Conservation (phyloP, 2,113 vertebrate genomes). For the Corythaeola cristata region DNA sequence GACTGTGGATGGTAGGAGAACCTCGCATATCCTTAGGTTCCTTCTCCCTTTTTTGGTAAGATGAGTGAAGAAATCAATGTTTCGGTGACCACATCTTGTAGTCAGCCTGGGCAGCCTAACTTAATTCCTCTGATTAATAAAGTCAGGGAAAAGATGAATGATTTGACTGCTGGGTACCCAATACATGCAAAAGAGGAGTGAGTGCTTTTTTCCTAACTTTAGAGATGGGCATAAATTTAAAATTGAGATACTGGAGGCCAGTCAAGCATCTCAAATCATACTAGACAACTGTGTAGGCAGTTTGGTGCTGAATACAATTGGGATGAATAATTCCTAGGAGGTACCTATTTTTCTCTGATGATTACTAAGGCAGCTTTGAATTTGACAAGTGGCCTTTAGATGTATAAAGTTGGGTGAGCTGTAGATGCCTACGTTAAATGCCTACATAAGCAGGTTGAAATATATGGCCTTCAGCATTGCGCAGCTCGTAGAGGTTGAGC, state of each 20-base stretch:
- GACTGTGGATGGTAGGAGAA: background rate
- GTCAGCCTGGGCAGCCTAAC: background rate
- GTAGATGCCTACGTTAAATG: background rate
- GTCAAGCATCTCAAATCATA: conserved; percentile 43
- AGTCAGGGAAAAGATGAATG: background rate
- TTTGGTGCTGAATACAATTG: conserved; percentile 28
- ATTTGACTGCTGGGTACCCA: background rate
- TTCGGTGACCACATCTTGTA: background rate
- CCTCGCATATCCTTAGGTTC: background rate
- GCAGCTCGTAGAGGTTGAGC: background rate
- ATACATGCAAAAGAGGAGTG: background rate
- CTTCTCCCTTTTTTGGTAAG: background rate
- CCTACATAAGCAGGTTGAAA: background rate
- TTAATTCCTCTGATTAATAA: background rate
- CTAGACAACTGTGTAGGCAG: conserved; percentile 48
- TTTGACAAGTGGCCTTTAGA: conserved; percentile 45
- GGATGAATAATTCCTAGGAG: conserved; percentile 46
- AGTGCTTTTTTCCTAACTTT: background rate
- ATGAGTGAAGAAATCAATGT: background rate
- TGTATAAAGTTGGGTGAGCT: background rate
- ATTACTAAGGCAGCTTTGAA: conserved; percentile 22
- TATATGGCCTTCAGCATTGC: background rate
- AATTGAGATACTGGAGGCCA: conserved; percentile 26
- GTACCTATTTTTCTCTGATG: conserved; percentile 19
- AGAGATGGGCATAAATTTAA: background rate